Evolutionary conservation across 2,888 invertebrate species (phyloP).

Genomic region (Lycia hirtaria): DNA sequence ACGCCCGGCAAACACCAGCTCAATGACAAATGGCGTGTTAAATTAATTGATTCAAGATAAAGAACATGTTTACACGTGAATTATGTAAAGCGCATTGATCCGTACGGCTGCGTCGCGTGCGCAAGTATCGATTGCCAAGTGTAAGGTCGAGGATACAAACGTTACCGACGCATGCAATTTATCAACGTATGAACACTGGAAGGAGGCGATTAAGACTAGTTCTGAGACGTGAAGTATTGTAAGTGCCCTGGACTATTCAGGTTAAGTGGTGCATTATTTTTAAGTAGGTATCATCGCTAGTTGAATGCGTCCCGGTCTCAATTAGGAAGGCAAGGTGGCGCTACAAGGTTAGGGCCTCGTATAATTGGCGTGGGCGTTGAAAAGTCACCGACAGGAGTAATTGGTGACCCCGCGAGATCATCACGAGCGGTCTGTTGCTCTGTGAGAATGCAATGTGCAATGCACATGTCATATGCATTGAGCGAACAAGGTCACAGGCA

Average conservation of each 20-base stretch:
- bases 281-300: conserved; percentile 30
- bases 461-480: conserved; percentile 47
- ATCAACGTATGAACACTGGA: conserved; percentile 7
- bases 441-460: conserved; percentile 57
- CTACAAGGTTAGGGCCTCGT: conserved; percentile 42
- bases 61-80: conserved; percentile 30
- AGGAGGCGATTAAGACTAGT: neutral
- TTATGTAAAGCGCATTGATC: conserved; percentile 53
- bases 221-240: conserved; percentile 6
- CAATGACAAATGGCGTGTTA: conserved; percentile 36
- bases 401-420: conserved; percentile 59
- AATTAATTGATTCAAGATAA: conserved; percentile 41
- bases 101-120: conserved; percentile 51
- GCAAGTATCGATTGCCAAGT: conserved; percentile 55
- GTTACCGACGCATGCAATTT: conserved; percentile 20
- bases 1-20: conserved; percentile 13
- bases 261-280: conserved; percentile 37
- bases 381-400: conserved; percentile 58
- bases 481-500: conserved; percentile 57
- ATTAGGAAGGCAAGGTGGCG: conserved; percentile 32
- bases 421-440: conserved; percentile 49
- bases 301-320: conserved; percentile 35
- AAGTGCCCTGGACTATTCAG: conserved; percentile 22
- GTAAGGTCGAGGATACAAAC: conserved; percentile 43
- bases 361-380: conserved; percentile 64